These are phyloP conservation scores for Smithornis capensis DNA, from an alignment of 2,113 vertebrate species.

Conservation along the genomic window DNA sequence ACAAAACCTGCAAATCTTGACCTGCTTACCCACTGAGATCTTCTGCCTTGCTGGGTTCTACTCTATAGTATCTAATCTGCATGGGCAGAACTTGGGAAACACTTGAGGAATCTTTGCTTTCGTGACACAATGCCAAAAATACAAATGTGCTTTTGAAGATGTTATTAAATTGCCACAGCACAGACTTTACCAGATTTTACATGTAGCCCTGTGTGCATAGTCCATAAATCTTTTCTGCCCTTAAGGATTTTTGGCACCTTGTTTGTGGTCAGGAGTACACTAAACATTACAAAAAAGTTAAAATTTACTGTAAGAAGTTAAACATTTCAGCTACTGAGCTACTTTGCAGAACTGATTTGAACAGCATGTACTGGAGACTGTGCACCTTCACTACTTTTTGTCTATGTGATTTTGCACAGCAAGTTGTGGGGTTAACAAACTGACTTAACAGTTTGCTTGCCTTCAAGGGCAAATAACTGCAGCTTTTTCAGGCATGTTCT, in stretches of 20 bases:
- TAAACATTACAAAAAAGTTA: background rate
- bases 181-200: background rate
- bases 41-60: background rate
- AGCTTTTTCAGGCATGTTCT: fast-evolving
- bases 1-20: background rate
- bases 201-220: background rate
- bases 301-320: slow-evolving; percentile 8
- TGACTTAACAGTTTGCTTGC: background rate
- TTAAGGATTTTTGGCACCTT: background rate
- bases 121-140: background rate
- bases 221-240: background rate
- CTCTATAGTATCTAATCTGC: background rate
- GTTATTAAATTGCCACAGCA: background rate
- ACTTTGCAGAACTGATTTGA: background rate
- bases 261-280: background rate
- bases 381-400: background rate
- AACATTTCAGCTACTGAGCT: slow-evolving; percentile 19
- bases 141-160: background rate
- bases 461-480: background rate
- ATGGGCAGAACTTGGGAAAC: background rate
- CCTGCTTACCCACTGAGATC: background rate
- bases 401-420: background rate
- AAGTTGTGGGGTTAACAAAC: background rate
- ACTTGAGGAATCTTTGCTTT: fast-evolving
- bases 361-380: background rate